Conservation (phyloP, 2,888 invertebrate genomes). For the Lithophane socia region DNA sequence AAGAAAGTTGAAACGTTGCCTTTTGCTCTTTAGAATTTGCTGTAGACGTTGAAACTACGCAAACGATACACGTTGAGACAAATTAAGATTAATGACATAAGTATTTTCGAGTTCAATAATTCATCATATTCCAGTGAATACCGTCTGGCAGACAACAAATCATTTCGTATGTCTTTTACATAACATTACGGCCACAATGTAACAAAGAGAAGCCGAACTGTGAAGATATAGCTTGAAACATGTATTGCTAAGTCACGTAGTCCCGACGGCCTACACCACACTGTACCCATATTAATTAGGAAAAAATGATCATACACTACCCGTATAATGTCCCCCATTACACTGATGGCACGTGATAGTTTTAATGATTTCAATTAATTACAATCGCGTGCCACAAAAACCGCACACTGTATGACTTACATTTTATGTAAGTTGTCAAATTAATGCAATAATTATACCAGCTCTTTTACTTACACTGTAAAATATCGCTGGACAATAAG, state of each 20-base stretch:
- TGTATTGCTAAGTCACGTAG: slow-evolving; percentile 53
- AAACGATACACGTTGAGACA: slow-evolving; percentile 10
- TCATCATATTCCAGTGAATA: slow-evolving; percentile 45
- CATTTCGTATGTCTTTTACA: slow-evolving; percentile 54
- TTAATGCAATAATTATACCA: slow-evolving; percentile 59
- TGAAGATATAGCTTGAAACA: slow-evolving; percentile 42
- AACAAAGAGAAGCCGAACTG: slow-evolving; percentile 57
- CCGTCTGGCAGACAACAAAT: slow-evolving; percentile 51
- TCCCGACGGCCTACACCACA: slow-evolving; percentile 38
- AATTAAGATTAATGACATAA: slow-evolving; percentile 34
- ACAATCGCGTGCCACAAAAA: slow-evolving; percentile 61
- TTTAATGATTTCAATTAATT: slow-evolving; percentile 66
- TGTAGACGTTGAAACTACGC: not conserved
- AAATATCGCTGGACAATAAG: slow-evolving; percentile 51
- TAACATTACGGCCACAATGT: slow-evolving; percentile 50
- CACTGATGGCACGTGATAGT: slow-evolving; percentile 62
- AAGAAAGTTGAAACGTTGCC: not conserved
- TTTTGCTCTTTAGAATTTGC: not conserved
- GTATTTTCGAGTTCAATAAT: slow-evolving; percentile 28
- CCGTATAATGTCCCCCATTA: slow-evolving; percentile 66
- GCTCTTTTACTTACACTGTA: slow-evolving; percentile 53
- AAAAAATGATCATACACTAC: slow-evolving; percentile 62
- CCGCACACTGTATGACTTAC: slow-evolving; percentile 47
- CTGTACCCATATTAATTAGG: slow-evolving; percentile 59
- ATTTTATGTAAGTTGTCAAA: slow-evolving; percentile 62